A percentile compares a stretch with the other conserved stretches of the same genome.
phyloP scores from a whole-genome alignment of 1,140 invertebrate genomes.

The Drosophila micromelanica region DNA sequence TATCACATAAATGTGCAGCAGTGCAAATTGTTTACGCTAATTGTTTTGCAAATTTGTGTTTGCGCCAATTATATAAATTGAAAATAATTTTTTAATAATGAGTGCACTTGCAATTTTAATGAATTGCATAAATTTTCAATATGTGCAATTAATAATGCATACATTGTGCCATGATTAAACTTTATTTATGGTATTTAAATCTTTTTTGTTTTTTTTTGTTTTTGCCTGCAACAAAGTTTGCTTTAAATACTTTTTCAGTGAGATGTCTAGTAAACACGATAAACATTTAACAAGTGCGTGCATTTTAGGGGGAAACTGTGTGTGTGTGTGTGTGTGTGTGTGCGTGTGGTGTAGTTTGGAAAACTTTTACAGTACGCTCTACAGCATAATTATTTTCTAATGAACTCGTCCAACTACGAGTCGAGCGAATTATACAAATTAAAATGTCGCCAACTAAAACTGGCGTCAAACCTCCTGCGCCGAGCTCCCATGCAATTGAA shows the following conservation, averaged over 20 bases:
- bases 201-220: neutral
- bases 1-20: conserved; percentile 79
- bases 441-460: conserved; percentile 43
- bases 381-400: conserved; percentile 50
- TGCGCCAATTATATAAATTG: conserved; percentile 62
- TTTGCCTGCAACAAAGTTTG: conserved; percentile 26
- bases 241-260: conserved; percentile 7
- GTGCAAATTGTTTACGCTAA: conserved; percentile 73
- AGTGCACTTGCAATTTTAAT: conserved; percentile 42
- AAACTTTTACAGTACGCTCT: conserved; percentile 31
- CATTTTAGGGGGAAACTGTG: neutral
- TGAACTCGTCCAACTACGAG: conserved; percentile 40
- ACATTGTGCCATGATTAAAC: conserved; percentile 8
- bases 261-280: conserved; percentile 11
- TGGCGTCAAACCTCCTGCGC: conserved; percentile 3
- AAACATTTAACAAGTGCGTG: conserved; percentile 45
- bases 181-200: conserved; percentile 22
- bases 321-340: conserved; percentile 13
- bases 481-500: conserved; percentile 37
- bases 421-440: conserved; percentile 44
- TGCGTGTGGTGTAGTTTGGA: conserved; percentile 18
- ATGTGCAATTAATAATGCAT: conserved; percentile 38
- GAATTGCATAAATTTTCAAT: conserved; percentile 49
- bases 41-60: conserved; percentile 58
- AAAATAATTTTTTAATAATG: conserved; percentile 55